Conservation (phyloP, 2,888 invertebrate species). For the Monochamus alternatus region DNA sequence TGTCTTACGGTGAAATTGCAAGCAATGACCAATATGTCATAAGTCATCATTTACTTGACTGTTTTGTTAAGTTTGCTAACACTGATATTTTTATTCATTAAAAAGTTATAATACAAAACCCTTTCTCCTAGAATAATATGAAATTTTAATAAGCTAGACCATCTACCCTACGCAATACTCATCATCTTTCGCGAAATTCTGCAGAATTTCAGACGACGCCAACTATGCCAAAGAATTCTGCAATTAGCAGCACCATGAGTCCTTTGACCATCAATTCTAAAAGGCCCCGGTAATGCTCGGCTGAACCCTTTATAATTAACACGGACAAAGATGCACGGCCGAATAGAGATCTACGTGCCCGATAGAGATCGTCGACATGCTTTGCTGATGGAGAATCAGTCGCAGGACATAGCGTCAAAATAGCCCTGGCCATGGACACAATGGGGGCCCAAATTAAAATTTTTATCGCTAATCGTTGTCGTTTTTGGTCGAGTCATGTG, state of each 20-base stretch:
- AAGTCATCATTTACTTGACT: too few relatives aligned
- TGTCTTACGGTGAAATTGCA: too few relatives aligned
- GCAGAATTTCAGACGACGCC: too few relatives aligned
- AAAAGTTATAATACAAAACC: too few relatives aligned
- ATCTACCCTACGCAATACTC: too few relatives aligned
- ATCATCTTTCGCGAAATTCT: too few relatives aligned
- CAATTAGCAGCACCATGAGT: neutral
- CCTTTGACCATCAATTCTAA: slow-evolving; percentile 4
- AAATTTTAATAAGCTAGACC: too few relatives aligned
- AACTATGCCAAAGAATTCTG: too few relatives aligned
- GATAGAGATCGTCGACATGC: slow-evolving; percentile 19
- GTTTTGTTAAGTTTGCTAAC: too few relatives aligned
- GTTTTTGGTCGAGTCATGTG: slow-evolving; percentile 4
- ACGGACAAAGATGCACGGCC: slow-evolving; percentile 8
- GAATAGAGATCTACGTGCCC: neutral
- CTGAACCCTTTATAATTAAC: slow-evolving; percentile 17
- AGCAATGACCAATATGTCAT: too few relatives aligned
- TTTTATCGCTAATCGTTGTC: slow-evolving; percentile 17
- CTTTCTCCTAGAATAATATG: too few relatives aligned
- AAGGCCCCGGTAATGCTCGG: slow-evolving; percentile 10
- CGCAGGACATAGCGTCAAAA: neutral
- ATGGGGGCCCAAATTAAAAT: slow-evolving; percentile 14
- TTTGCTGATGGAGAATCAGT: slow-evolving; percentile 5
- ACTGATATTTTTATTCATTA: too few relatives aligned
- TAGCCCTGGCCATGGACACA: slow-evolving; percentile 10